Evolutionary conservation across 2,797 vertebrate species (phyloP).

Genomic region (Corythornis leucogaster): DNA sequence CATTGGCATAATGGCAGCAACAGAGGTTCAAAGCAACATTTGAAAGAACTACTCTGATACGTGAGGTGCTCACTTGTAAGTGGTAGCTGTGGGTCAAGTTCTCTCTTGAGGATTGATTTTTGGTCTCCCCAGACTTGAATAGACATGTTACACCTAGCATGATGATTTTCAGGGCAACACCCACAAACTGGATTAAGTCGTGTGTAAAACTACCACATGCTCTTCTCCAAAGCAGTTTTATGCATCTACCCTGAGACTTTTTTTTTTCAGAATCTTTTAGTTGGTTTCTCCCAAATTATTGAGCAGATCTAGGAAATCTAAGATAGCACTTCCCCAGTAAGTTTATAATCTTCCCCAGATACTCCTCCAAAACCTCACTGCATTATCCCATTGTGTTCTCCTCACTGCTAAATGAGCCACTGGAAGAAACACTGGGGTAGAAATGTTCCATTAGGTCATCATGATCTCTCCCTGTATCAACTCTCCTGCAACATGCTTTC

Average conservation of each 20-base stretch:
- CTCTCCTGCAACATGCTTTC: not conserved
- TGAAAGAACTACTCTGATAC: not conserved
- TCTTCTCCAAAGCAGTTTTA: slow-evolving; percentile 1
- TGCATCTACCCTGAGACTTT: not conserved
- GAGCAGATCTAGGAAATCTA: not conserved
- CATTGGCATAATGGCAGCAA: slow-evolving; percentile 48
- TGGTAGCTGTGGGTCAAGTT: not conserved
- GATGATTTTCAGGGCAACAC: not conserved
- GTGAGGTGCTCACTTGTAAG: not conserved
- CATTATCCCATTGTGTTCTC: not conserved
- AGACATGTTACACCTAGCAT: not conserved
- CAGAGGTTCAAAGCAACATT: slow-evolving; percentile 1
- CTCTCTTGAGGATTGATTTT: not conserved
- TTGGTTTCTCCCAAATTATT: not conserved
- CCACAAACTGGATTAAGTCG: not conserved
- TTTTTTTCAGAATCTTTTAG: not conserved
- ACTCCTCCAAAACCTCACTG: not conserved
- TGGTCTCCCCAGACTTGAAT: not conserved
- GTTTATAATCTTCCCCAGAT: not conserved
- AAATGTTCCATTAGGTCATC: not conserved
- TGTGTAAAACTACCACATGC: not conserved
- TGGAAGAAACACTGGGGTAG: not conserved
- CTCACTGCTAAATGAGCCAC: not conserved
- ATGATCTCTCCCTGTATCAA: fast-evolving
- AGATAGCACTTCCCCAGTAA: not conserved